Conservation (phyloP, 2,888 invertebrate genomes). For the Sphecodes monilicornis region DNA sequence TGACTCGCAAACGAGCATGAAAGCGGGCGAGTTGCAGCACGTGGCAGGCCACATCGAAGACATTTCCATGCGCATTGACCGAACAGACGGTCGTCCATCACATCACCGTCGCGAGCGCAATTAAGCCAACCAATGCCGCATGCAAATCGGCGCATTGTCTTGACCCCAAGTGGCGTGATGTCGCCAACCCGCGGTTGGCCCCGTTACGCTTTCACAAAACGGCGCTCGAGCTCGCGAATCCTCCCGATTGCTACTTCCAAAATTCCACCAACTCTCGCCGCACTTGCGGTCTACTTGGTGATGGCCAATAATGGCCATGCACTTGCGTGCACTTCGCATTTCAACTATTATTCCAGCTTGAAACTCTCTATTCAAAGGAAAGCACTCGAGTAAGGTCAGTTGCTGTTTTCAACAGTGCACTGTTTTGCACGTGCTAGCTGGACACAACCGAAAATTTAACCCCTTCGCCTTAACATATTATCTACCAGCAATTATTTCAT, state of each 20-base stretch:
- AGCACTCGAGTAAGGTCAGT: background rate
- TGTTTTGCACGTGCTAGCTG: too few species aligned
- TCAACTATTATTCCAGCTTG: background rate
- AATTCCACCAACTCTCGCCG: background rate
- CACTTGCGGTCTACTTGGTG: background rate
- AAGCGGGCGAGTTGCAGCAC: slow-evolving; percentile 27
- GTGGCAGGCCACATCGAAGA: slow-evolving; percentile 47
- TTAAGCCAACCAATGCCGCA: slow-evolving; percentile 67
- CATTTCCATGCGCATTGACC: slow-evolving; percentile 45
- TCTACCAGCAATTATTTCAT: too few species aligned
- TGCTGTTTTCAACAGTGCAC: background rate
- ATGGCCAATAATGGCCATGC: background rate
- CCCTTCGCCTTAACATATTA: too few species aligned
- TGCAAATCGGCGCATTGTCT: slow-evolving; percentile 73
- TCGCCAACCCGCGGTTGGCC: slow-evolving; percentile 34
- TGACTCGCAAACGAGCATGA: slow-evolving; percentile 17
- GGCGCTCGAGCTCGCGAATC: slow-evolving; percentile 22
- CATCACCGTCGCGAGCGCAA: slow-evolving; percentile 61
- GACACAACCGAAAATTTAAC: too few species aligned
- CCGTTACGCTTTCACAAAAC: slow-evolving; percentile 56
- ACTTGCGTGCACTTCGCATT: background rate
- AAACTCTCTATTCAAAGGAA: background rate
- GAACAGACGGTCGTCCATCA: slow-evolving; percentile 60
- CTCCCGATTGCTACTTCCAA: slow-evolving; percentile 27
- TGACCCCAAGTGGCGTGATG: slow-evolving; percentile 66